Conservation (phyloP, 1,140 invertebrate species). For the Tachypleus tridentatus region DNA sequence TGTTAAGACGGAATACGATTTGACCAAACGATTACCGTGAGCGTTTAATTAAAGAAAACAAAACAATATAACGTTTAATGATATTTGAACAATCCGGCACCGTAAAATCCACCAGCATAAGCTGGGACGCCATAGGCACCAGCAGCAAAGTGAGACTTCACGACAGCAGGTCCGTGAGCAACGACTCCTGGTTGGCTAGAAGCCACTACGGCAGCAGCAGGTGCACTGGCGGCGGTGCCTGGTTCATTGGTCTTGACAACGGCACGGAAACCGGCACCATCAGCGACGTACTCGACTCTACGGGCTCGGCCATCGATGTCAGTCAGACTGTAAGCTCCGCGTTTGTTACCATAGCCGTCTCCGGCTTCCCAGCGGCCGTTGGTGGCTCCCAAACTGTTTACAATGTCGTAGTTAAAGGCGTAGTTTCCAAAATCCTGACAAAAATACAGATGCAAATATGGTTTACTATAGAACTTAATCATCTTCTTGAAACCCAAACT, state of each 20-base stretch:
- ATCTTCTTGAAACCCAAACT: too few relatives aligned
- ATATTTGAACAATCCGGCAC: too few relatives aligned
- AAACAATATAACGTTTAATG: too few relatives aligned
- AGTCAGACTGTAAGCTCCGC: conserved; percentile 5
- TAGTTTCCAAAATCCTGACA: conserved; percentile 21
- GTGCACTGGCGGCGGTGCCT: conserved; percentile 18
- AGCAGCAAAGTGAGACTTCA: background rate
- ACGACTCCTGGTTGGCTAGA: background rate
- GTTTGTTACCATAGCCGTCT: conserved; percentile 50
- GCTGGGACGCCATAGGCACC: background rate
- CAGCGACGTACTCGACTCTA: conserved; percentile 20
- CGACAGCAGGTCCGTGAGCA: background rate
- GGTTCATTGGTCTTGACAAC: conserved; percentile 24
- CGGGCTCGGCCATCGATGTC: conserved; percentile 18
- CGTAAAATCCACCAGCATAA: background rate
- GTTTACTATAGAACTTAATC: too few relatives aligned
- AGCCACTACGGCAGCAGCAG: conserved; percentile 13
- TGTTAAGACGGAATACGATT: too few relatives aligned
- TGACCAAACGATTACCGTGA: too few relatives aligned
- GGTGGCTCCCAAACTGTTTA: conserved; percentile 1
- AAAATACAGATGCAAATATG: too few relatives aligned
- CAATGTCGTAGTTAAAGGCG: conserved; percentile 8
- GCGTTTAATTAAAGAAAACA: too few relatives aligned
- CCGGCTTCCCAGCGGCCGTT: conserved; percentile 46
- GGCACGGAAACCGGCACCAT: conserved; percentile 21